Evolutionary conservation across 1,140 invertebrate species (phyloP).

Genomic region (Gyrodactylus bullatarudis): DNA sequence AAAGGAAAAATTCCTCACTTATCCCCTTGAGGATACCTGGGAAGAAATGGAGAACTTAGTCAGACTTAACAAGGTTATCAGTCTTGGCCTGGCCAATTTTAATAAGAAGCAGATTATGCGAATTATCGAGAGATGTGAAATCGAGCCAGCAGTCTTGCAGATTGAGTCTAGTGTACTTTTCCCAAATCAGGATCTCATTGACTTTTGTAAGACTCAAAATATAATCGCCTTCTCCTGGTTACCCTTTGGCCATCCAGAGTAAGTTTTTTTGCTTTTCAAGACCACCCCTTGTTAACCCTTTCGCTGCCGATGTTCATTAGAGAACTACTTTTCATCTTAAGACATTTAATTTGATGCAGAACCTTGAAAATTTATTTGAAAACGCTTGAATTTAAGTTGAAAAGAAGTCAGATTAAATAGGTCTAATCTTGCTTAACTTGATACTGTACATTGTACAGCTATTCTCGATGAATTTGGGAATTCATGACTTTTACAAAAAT

Average conservation of each 20-base stretch:
- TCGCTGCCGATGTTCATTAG: too few species aligned
- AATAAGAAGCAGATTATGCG: slow-evolving; percentile 24
- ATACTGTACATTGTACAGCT: too few species aligned
- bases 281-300: too few species aligned
- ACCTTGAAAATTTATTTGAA: too few species aligned
- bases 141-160: background rate
- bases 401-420: too few species aligned
- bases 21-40: background rate
- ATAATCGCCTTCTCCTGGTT: background rate
- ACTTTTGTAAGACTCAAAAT: background rate
- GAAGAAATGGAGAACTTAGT: slow-evolving; percentile 9
- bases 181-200: background rate
- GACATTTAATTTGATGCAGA: too few species aligned
- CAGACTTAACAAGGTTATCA: slow-evolving; percentile 14
- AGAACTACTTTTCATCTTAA: too few species aligned
- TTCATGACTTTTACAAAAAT: too few species aligned
- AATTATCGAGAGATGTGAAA: background rate
- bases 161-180: background rate
- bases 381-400: too few species aligned
- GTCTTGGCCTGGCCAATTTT: slow-evolving; percentile 23
- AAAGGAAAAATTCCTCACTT: background rate
- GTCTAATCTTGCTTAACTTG: too few species aligned
- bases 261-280: too few species aligned
- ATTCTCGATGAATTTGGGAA: too few species aligned
- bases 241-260: background rate